These are phyloP conservation scores for Hypomecis atomaria DNA, from an alignment of 2,888 invertebrate genomes.

Conservation along the genomic window DNA sequence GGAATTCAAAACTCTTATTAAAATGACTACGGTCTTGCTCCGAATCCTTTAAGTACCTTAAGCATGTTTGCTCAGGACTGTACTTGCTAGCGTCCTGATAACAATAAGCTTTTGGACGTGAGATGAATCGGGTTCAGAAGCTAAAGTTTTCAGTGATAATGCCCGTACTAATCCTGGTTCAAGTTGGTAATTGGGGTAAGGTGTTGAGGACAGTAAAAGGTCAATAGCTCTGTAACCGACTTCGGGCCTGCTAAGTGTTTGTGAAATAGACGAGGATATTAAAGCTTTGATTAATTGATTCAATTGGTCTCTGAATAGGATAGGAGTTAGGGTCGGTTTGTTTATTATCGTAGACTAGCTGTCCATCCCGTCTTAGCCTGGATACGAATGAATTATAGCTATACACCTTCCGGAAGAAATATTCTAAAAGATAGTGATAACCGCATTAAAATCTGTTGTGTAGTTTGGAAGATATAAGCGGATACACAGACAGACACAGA, in stretches of 20 bases:
- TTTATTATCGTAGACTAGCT: too few relatives aligned
- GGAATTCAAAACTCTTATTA: slow-evolving; percentile 3
- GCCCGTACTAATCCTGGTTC: slow-evolving; percentile 32
- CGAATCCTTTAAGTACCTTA: slow-evolving; percentile 24
- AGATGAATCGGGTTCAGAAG: slow-evolving; percentile 33
- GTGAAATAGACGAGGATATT: neutral
- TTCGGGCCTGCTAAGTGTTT: neutral
- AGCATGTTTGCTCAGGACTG: slow-evolving; percentile 36
- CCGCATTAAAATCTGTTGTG: too few relatives aligned
- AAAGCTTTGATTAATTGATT: neutral
- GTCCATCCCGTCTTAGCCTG: too few relatives aligned
- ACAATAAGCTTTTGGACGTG: slow-evolving; percentile 36
- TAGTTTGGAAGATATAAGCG: too few relatives aligned
- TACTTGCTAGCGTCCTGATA: slow-evolving; percentile 38
- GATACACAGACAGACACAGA: too few relatives aligned
- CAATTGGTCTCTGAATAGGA: neutral
- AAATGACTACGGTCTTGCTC: slow-evolving; percentile 7
- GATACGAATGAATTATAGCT: too few relatives aligned
- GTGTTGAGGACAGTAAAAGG: slow-evolving; percentile 17
- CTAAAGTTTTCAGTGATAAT: slow-evolving; percentile 36
- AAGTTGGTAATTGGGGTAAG: slow-evolving; percentile 33
- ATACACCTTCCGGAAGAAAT: too few relatives aligned
- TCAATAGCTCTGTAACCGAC: slow-evolving; percentile 12
- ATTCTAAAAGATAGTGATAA: too few relatives aligned
- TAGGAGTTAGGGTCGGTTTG: too few relatives aligned